Evolutionary conservation across 2,797 vertebrate genomes (phyloP).

Genomic region (Channallabes apus): DNA sequence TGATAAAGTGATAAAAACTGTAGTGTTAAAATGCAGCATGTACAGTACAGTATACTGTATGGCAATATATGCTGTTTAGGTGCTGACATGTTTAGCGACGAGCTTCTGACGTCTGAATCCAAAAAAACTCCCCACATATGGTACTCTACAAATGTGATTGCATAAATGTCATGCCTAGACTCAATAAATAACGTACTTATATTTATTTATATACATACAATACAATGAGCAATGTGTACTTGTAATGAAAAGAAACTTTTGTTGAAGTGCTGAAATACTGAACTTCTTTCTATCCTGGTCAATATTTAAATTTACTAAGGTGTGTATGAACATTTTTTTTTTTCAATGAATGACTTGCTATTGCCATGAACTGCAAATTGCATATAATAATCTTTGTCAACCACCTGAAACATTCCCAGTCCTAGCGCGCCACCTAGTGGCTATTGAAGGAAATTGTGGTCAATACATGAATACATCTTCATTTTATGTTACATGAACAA

Average conservation of each 20-base stretch:
- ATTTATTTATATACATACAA: no score
- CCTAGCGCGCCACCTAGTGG: slow-evolving; percentile 12
- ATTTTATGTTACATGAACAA: background rate
- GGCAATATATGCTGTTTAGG: background rate
- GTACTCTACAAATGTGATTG: background rate
- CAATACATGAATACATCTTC: background rate
- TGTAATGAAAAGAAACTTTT: no score
- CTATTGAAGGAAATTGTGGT: background rate
- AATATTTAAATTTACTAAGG: background rate
- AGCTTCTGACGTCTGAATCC: background rate
- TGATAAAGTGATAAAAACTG: background rate
- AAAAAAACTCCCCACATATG: background rate
- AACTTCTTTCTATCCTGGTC: background rate
- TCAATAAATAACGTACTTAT: background rate
- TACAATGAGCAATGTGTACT: no score
- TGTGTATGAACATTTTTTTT: background rate
- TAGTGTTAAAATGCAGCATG: background rate
- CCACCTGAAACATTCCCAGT: background rate
- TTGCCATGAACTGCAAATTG: background rate
- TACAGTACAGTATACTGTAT: background rate
- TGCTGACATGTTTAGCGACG: background rate
- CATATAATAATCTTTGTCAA: background rate
- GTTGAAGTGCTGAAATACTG: background rate
- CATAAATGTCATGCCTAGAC: background rate
- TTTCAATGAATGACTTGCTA: background rate